These are phyloP conservation scores for Philhelius pedissequus DNA, from an alignment of 2,888 invertebrate genomes.

Conservation along the genomic window DNA sequence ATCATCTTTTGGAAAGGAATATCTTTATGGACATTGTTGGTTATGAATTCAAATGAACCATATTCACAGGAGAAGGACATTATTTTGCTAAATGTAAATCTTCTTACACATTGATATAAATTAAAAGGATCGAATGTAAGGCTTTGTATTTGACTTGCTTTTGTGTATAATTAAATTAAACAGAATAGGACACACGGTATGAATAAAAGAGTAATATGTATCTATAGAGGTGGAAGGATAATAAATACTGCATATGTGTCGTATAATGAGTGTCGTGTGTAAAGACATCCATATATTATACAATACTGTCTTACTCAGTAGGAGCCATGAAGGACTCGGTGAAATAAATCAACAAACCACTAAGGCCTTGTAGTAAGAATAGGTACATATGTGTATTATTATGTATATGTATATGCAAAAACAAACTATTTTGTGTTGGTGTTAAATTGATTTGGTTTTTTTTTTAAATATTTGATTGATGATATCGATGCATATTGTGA, in stretches of 20 bases:
- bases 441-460: neutral
- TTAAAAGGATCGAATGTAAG: constrained; percentile 7
- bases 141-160: neutral
- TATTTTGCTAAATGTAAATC: neutral
- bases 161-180: constrained; percentile 22
- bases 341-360: constrained; percentile 19
- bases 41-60: constrained; percentile 36
- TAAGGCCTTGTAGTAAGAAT: neutral
- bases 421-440: neutral
- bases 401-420: neutral
- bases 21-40: constrained; percentile 23
- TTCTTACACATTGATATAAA: neutral
- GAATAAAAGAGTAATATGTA: constrained; percentile 2
- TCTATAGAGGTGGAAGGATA: neutral
- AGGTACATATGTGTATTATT: too few relatives aligned
- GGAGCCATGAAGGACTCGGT: neutral
- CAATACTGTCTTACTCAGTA: neutral
- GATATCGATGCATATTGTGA: constrained; percentile 22
- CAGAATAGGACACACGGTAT: constrained; percentile 2
- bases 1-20: neutral
- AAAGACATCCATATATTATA: too few relatives aligned
- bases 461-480: constrained; percentile 40
- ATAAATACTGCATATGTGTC: constrained; percentile 22
- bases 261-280: neutral
- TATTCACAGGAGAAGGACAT: neutral